Evolutionary conservation across 92 coral and sea anemone species (phyloP).

Genomic region (Heliopora coerulea): DNA sequence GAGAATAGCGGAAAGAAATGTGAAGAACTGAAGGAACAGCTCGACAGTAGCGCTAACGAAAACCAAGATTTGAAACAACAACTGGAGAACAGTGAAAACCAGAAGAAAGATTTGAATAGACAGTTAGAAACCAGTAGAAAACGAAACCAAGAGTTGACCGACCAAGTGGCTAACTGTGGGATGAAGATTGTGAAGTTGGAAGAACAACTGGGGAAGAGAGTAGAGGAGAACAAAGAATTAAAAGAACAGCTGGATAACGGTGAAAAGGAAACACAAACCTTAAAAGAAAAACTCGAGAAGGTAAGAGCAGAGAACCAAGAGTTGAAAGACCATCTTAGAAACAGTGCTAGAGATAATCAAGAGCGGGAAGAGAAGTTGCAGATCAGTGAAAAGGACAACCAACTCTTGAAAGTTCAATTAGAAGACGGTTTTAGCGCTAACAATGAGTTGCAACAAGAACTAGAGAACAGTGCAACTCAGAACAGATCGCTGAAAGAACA

Average conservation of each 20-base stretch:
- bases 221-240: background rate
- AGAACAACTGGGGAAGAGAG: background rate
- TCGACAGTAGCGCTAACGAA: background rate
- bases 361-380: background rate
- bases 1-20: conserved; percentile 3
- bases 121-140: background rate
- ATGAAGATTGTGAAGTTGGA: background rate
- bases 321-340: background rate
- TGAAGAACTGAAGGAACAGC: conserved; percentile 10
- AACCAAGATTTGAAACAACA: conserved; percentile 11
- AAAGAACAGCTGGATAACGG: conserved; percentile 2
- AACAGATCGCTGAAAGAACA: background rate
- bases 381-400: background rate
- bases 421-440: background rate
- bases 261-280: background rate
- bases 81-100: background rate
- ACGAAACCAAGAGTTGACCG: background rate
- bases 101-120: background rate
- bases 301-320: background rate
- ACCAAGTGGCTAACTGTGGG: background rate
- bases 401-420: background rate
- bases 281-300: background rate
- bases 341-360: background rate
- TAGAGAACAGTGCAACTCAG: background rate
- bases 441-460: background rate